phyloP scores from a whole-genome alignment of 1,140 invertebrate genomes.

The Sitophilus oryzae region DNA sequence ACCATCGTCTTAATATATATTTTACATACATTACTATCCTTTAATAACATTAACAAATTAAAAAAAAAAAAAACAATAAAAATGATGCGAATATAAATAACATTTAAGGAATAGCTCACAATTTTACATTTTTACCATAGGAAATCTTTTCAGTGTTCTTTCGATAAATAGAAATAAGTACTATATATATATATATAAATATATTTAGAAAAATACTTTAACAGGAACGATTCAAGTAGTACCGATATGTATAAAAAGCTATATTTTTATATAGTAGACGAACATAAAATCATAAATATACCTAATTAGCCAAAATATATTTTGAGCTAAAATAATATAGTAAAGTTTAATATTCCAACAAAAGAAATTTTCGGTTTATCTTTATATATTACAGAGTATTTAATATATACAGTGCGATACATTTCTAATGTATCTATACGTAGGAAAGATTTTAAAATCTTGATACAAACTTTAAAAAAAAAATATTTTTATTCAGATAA shows the following conservation, averaged over 20 bases:
- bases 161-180: neutral
- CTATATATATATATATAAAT: neutral
- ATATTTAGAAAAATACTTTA: neutral
- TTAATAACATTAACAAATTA: no score
- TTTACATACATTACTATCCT: no score
- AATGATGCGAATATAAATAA: neutral
- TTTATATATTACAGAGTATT: neutral
- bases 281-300: neutral
- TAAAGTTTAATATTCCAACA: no score
- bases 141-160: neutral
- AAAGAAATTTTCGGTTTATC: no score
- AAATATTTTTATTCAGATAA: no score
- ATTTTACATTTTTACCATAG: neutral
- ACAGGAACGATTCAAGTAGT: neutral
- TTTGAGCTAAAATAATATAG: no score
- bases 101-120: neutral
- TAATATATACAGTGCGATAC: neutral
- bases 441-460: neutral
- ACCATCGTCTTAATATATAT: neutral
- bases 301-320: neutral
- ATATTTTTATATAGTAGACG: neutral
- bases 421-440: neutral
- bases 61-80: neutral
- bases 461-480: no score
- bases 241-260: neutral